These are phyloP conservation scores for Accipiter virgatus DNA, from an alignment of 2,113 vertebrate genomes.

Conservation along the genomic window DNA sequence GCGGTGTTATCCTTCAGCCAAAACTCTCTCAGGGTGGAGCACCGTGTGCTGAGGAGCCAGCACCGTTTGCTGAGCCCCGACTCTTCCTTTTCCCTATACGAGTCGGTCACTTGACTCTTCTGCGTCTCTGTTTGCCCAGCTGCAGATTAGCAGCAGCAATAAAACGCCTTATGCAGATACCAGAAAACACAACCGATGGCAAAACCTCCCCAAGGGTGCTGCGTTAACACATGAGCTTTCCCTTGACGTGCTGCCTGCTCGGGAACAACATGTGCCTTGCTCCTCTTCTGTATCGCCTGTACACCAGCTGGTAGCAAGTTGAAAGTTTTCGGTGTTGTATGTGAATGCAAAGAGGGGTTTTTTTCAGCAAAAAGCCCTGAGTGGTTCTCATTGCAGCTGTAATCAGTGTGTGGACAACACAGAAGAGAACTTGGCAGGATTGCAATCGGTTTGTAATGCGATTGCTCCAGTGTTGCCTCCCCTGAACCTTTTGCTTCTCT, in stretches of 20 bases:
- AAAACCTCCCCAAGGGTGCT: neutral
- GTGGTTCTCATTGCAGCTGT: neutral
- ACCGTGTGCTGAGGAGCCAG: neutral
- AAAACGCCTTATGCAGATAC: neutral
- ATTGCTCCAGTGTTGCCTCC: neutral
- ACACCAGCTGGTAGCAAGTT: neutral
- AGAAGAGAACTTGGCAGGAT: neutral
- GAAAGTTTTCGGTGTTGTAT: neutral
- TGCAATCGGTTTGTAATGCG: neutral
- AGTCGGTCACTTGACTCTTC: neutral
- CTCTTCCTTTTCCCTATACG: neutral
- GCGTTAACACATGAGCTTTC: neutral
- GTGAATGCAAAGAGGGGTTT: neutral
- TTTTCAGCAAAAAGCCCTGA: neutral
- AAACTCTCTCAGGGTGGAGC: accelerated
- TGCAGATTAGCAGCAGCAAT: neutral
- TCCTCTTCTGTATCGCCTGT: neutral
- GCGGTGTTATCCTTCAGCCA: neutral
- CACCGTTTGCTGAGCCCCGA: neutral
- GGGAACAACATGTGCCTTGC: accelerated
- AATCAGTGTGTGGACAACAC: accelerated
- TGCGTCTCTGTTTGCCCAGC: neutral
- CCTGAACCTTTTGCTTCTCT: neutral
- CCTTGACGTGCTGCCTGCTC: neutral
- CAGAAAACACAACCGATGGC: neutral